Evolutionary conservation across 2,888 invertebrate genomes (phyloP), one percentile per base, ranked within the genome.

Genomic region (Sinotaia quadrata): DNA sequence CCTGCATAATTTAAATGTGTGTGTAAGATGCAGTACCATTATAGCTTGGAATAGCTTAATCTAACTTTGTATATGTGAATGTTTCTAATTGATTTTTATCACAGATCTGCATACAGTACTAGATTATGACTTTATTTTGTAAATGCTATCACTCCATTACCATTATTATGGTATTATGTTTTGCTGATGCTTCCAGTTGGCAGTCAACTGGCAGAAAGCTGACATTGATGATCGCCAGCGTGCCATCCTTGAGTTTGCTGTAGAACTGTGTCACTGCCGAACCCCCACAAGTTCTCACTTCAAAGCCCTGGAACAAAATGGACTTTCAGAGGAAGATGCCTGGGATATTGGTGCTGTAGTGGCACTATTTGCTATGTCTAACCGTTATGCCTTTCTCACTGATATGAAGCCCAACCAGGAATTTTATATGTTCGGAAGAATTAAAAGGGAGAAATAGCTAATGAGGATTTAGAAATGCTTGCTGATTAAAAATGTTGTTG

Each of bases 271-370:
- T 57, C 72, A 78, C 24, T 79, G 81, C 68, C 71, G 72, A 24
- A 78, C 78, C 15, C 57, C 83, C 12, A 63, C 75, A 29, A 81
- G 82, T 12, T 71, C 75, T 7, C 72, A 78, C 29, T 75, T 80
- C 59, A 63, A 76, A 47, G 75, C 75, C 27, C 75, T 85, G 1
- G 71, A 77, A 60, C 58, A 72, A 18, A 77, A 80, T 59, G 84
- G 84, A 8, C 69, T 85, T 29, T 72, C 73, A 8, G 56, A 69
- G 41, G 85, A 84, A 33, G 85, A 85, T 76, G 79, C 78, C 15
- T 85, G 85, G 85, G 83, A 84, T 67, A 83, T 85, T 59, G 83
- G 84, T 2, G 74, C 84, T 5, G 81, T 84, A 12, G 75, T 78
- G 4, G 75, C 84, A 4, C 73, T 84, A 4, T 83, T 84, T 74